Percentiles rank a stretch among this genome's conserved stretches.
phyloP scores from a whole-genome alignment of 2,113 vertebrate species.

The Pristiophorus japonicus region DNA sequence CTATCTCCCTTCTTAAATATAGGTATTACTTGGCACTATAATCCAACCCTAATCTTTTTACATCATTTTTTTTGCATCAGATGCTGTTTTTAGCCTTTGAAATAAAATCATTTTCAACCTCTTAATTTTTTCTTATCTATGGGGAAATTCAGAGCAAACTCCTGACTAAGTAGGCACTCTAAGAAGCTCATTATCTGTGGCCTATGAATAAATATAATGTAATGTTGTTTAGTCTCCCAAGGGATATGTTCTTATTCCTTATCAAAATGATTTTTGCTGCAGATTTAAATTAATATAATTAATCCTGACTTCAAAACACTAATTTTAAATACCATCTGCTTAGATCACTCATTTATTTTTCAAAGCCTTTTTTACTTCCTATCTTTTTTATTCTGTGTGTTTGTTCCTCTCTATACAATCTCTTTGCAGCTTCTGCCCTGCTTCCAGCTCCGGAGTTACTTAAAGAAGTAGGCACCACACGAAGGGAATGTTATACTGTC shows the following conservation, averaged over 20 bases:
- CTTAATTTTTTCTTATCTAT: background rate
- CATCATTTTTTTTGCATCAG: background rate
- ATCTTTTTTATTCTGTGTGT: background rate
- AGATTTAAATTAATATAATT: slow-evolving; percentile 28
- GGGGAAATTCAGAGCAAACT: slow-evolving; percentile 5
- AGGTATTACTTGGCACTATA: too few relatives aligned
- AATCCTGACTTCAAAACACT: background rate
- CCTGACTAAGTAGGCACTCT: background rate
- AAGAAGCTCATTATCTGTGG: background rate
- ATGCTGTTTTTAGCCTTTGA: slow-evolving; percentile 2
- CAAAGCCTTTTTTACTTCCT: background rate
- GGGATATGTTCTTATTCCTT: background rate
- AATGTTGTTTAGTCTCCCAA: background rate
- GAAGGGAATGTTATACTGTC: background rate
- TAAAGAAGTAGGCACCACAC: background rate
- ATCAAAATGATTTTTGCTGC: background rate
- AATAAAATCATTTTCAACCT: slow-evolving; percentile 16
- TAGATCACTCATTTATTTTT: background rate
- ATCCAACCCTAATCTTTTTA: background rate
- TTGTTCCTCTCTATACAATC: background rate
- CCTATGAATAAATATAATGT: background rate
- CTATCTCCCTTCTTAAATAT: too few relatives aligned
- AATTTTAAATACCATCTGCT: background rate
- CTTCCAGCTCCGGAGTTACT: background rate
- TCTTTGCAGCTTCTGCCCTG: background rate